Base-by-base conservation (phyloP, 2,113 vertebrate genomes). In the Cephalopholis sonnerati region DNA sequence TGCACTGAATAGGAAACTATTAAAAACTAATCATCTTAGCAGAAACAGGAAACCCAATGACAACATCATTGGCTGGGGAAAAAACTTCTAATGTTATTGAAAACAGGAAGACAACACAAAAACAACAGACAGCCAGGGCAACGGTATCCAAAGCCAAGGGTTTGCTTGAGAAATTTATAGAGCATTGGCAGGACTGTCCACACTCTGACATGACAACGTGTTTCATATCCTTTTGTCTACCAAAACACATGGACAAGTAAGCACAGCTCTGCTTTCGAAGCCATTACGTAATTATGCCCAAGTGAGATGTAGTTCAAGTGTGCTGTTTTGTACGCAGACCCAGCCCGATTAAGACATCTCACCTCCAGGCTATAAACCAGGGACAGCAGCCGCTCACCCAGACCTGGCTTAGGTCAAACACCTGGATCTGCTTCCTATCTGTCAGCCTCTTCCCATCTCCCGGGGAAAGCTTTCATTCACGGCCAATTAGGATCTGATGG, bases 401-500 rank as follows among this genome's bases (percentile, higher is more conserved):
- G 74, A 86, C 79, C 87, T 54, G 73, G 57, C 81, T 46, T 75
- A 7, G 70, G 77, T 85, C 67, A 67, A 79, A 90, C 90, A 93
- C 91, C 88, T 89, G 91, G 84, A 76, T 74, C 80, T 53, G 74
- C 79, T 92, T 87, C 90, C 85, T 85, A 58, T 76, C 70, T 27
- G 46, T 72, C 64, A 54, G 7, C 55, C 78, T 73, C 58, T 87
- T 81, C 54, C 72, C 58, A 62, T 72, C 64, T 65, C 74, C 76
- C 7, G 32, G 81, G 54, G 61, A n/a, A 55, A 74, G 74, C 69
- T 61, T 22, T 83, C 77, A 80, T 75, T 87, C 85, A 86, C 66
- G 65, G 76, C 77, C 90, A 94, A 94, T 95, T 93, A 90, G 88
- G 75, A 91, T 71, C 24, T 83, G 92, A 92, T 94, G 90, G 89